Percentiles rank a stretch among this genome's conserved stretches.
These are phyloP conservation scores for Phaedon cochleariae DNA, from an alignment of 2,888 invertebrate genomes.

Conservation along the genomic window DNA sequence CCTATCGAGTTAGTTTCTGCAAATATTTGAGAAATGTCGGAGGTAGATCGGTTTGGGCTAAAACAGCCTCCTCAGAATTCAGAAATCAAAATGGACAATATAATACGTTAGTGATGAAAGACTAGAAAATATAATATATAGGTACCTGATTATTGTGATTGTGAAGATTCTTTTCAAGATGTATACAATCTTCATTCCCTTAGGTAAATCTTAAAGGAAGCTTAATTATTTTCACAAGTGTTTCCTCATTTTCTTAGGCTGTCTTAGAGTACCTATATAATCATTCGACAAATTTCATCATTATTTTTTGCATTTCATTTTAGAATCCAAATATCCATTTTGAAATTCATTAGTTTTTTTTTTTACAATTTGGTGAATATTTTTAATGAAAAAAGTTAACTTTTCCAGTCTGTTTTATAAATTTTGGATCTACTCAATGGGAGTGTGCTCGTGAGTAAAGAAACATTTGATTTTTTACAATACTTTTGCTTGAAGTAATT, in stretches of 20 bases:
- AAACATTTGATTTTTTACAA: slow-evolving; percentile 30
- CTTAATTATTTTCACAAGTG: slow-evolving; percentile 18
- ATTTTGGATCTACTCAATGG: slow-evolving; percentile 53
- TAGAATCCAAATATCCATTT: slow-evolving; percentile 5
- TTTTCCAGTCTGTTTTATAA: slow-evolving; percentile 53
- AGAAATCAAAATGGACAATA: slow-evolving; percentile 12
- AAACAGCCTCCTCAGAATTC: slow-evolving; percentile 16
- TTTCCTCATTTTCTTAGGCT: slow-evolving; percentile 2
- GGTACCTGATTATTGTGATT: slow-evolving; percentile 32
- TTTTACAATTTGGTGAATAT: slow-evolving; percentile 16
- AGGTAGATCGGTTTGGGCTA: slow-evolving; percentile 14
- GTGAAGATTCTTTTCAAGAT: slow-evolving; percentile 34
- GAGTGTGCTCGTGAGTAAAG: slow-evolving; percentile 55
- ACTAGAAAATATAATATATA: slow-evolving; percentile 20
- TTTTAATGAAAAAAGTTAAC: slow-evolving; percentile 33
- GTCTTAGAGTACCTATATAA: background rate
- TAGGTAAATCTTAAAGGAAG: slow-evolving; percentile 45
- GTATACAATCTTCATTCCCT: slow-evolving; percentile 43
- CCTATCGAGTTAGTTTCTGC: background rate
- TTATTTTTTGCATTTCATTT: slow-evolving; percentile 1
- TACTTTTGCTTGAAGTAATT: slow-evolving; percentile 41
- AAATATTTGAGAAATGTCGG: slow-evolving; percentile 22
- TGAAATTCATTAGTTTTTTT: slow-evolving; percentile 13
- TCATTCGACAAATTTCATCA: slow-evolving; percentile 5
- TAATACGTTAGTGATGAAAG: slow-evolving; percentile 25